A percentile compares a stretch with the other conserved stretches of the same genome.
Evolutionary conservation across 2,113 vertebrate genomes (phyloP).

Genomic region (Gracilinanus agilis): DNA sequence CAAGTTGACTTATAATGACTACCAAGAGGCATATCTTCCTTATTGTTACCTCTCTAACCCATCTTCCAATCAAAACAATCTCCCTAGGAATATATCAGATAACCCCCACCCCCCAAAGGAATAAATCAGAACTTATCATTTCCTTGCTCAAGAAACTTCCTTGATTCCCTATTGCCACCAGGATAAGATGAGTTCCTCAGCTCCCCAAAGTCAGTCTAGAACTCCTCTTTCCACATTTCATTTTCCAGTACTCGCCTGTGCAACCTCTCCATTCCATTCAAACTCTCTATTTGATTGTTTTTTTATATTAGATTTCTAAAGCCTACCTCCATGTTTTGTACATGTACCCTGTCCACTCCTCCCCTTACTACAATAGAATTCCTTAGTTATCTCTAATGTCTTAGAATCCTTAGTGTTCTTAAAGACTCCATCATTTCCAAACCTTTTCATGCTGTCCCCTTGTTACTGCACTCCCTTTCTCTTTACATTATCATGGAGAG

Average conservation of each 20-base stretch:
- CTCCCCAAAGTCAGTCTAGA: too few relatives aligned
- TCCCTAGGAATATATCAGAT: neutral
- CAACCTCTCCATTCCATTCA: neutral
- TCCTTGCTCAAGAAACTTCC: neutral
- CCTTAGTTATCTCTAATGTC: neutral
- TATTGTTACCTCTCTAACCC: neutral
- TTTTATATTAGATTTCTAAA: neutral
- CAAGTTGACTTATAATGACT: constrained; percentile 52
- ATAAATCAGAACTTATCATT: neutral
- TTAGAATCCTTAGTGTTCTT: neutral
- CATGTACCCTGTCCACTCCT: neutral
- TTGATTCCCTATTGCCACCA: neutral
- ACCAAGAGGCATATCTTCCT: neutral
- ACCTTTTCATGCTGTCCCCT: neutral
- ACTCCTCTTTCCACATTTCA: too few relatives aligned
- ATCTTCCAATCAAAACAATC: neutral
- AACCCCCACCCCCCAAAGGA: too few relatives aligned
- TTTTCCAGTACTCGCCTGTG: neutral
- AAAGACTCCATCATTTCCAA: neutral
- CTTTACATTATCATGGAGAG: neutral
- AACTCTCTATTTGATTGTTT: neutral
- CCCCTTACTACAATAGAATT: neutral
- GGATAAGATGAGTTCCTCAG: too few relatives aligned
- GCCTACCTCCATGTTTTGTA: neutral
- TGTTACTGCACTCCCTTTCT: neutral